Percentiles rank a stretch among this genome's conserved stretches.
These are phyloP conservation scores for Penaeus vannamei DNA, from an alignment of 1,140 invertebrate genomes.

Conservation along the genomic window DNA sequence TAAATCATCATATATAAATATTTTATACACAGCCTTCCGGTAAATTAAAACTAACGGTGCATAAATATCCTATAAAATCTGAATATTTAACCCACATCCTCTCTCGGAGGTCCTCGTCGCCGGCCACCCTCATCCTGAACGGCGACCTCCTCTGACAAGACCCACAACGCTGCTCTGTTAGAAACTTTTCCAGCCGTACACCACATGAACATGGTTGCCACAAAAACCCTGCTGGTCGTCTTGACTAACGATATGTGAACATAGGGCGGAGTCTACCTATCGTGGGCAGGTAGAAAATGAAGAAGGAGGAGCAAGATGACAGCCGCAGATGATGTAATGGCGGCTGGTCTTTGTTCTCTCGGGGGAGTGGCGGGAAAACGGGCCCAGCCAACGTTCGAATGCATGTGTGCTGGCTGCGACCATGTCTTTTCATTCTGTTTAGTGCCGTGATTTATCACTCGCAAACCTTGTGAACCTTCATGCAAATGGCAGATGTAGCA, in stretches of 20 bases:
- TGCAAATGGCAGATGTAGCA: slow-evolving; percentile 57
- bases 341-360: slow-evolving; percentile 61
- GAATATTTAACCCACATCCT: slow-evolving; percentile 29
- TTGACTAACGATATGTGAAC: slow-evolving; percentile 66
- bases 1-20: not conserved
- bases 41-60: slow-evolving; percentile 56
- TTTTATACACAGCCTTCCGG: slow-evolving; percentile 42
- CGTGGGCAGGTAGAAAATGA: slow-evolving; percentile 65
- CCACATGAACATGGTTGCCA: slow-evolving; percentile 51
- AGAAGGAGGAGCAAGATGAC: slow-evolving; percentile 65
- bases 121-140: too few species aligned
- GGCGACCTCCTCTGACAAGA: too few species aligned
- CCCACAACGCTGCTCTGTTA: not conserved
- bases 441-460: slow-evolving; percentile 52
- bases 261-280: slow-evolving; percentile 65
- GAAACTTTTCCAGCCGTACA: slow-evolving; percentile 10
- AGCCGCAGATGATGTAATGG: slow-evolving; percentile 65
- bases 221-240: slow-evolving; percentile 56
- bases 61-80: slow-evolving; percentile 60
- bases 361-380: slow-evolving; percentile 63
- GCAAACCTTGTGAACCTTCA: slow-evolving; percentile 35
- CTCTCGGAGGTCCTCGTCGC: too few species aligned
- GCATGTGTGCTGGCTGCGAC: slow-evolving; percentile 57
- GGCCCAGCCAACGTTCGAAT: slow-evolving; percentile 59
- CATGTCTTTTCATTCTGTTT: slow-evolving; percentile 48